phyloP scores from a whole-genome alignment of 2,888 invertebrate species.

The Lamellibrachia columna region DNA sequence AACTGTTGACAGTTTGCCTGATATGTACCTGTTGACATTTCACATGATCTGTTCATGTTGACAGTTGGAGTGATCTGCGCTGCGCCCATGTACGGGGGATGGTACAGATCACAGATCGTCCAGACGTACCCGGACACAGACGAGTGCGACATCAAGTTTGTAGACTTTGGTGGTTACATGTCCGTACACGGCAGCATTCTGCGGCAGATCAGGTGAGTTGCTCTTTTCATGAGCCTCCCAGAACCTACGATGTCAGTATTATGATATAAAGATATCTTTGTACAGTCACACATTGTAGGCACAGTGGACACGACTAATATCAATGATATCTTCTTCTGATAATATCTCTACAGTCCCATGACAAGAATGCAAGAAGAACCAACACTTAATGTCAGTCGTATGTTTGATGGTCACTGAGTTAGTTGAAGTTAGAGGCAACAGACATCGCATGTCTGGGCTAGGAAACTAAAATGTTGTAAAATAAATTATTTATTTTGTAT shows the following conservation, averaged over 20 bases:
- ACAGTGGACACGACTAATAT: not conserved
- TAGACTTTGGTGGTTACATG: conserved; percentile 95
- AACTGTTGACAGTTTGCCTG: not conserved
- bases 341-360: not conserved
- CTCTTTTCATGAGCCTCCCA: not conserved
- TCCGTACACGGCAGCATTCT: conserved; percentile 80
- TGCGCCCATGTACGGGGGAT: conserved; percentile 80
- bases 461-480: too few species aligned
- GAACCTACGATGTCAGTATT: not conserved
- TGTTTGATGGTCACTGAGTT: too few species aligned
- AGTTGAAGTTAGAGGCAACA: too few species aligned
- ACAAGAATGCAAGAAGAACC: not conserved
- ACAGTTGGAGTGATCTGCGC: conserved; percentile 87
- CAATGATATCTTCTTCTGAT: not conserved
- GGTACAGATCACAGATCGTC: conserved; percentile 89
- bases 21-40: not conserved
- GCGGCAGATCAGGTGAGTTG: conserved; percentile 79
- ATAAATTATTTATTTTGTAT: too few species aligned
- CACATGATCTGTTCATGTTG: not conserved
- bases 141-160: conserved; percentile 83
- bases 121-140: conserved; percentile 75
- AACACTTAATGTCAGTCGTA: not conserved
- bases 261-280: not conserved
- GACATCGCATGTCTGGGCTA: too few species aligned
- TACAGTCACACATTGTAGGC: not conserved